These are phyloP conservation scores for Clarias magur DNA, from an alignment of 2,113 vertebrate genomes.

Conservation along the genomic window DNA sequence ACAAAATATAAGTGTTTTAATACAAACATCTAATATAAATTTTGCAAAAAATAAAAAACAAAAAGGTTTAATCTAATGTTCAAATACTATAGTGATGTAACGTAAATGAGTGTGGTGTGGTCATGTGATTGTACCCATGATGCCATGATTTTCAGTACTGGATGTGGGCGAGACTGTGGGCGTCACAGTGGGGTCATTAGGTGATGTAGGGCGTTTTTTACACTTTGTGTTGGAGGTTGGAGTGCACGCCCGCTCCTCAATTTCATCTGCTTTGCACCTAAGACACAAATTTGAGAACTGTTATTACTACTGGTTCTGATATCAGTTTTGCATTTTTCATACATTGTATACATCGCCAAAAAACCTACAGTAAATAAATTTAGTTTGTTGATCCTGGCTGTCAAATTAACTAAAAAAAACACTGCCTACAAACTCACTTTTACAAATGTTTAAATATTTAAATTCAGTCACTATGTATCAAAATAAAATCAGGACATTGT, in stretches of 20 bases:
- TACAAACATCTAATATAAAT: background rate
- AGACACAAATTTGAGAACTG: background rate
- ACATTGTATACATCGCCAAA: background rate
- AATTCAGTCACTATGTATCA: no score
- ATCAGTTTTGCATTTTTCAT: background rate
- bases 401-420: background rate
- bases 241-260: conserved; percentile 67
- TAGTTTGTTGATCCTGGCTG: background rate
- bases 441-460: background rate
- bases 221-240: conserved; percentile 70
- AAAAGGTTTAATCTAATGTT: background rate
- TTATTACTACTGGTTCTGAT: background rate
- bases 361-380: no score
- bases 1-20: background rate
- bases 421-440: background rate
- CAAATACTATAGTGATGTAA: background rate
- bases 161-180: background rate
- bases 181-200: background rate
- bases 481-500: no score
- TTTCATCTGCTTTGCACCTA: conserved; percentile 74
- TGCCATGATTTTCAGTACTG: no score
- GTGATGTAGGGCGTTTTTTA: conserved; percentile 50
- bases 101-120: background rate
- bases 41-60: background rate
- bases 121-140: conserved; percentile 11